Evolutionary conservation across 2,888 invertebrate species (phyloP).

Genomic region (Bedellia somnulentella): DNA sequence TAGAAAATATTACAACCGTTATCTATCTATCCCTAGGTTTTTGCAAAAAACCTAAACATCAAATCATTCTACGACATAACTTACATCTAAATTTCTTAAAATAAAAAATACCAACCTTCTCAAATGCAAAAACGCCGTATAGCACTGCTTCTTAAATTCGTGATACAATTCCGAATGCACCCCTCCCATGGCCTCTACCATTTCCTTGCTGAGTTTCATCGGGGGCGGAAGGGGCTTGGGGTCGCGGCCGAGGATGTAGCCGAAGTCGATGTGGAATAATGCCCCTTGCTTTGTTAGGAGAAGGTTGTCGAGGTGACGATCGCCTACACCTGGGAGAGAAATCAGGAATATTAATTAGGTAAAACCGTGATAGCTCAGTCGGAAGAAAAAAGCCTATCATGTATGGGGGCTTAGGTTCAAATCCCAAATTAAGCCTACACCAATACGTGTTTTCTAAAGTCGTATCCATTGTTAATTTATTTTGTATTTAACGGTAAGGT

Average conservation of each 20-base stretch:
- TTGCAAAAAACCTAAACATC: too few species aligned
- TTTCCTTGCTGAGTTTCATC: slow-evolving; percentile 98
- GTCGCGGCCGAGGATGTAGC: slow-evolving; percentile 95
- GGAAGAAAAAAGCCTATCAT: too few species aligned
- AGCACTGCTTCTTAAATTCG: slow-evolving; percentile 91
- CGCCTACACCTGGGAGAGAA: slow-evolving; percentile 78
- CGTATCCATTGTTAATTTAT: too few species aligned
- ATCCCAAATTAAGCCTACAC: too few species aligned
- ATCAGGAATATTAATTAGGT: neutral
- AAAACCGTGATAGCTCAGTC: too few species aligned
- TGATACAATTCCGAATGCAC: slow-evolving; percentile 89
- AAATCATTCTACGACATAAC: too few species aligned
- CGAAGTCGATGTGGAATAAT: slow-evolving; percentile 97
- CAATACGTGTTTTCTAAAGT: too few species aligned
- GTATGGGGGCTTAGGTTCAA: too few species aligned
- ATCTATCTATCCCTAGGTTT: too few species aligned
- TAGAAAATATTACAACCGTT: too few species aligned
- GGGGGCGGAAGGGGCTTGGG: slow-evolving; percentile 98
- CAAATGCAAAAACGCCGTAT: slow-evolving; percentile 93
- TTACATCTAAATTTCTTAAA: too few species aligned
- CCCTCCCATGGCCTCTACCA: slow-evolving; percentile 98
- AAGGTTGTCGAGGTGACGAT: slow-evolving; percentile 96
- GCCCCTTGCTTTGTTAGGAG: slow-evolving; percentile 88
- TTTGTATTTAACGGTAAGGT: too few species aligned
- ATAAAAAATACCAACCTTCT: slow-evolving; percentile 62